phyloP scores from a whole-genome alignment of 2,113 vertebrate genomes.

The Sylvilagus bachmani region DNA sequence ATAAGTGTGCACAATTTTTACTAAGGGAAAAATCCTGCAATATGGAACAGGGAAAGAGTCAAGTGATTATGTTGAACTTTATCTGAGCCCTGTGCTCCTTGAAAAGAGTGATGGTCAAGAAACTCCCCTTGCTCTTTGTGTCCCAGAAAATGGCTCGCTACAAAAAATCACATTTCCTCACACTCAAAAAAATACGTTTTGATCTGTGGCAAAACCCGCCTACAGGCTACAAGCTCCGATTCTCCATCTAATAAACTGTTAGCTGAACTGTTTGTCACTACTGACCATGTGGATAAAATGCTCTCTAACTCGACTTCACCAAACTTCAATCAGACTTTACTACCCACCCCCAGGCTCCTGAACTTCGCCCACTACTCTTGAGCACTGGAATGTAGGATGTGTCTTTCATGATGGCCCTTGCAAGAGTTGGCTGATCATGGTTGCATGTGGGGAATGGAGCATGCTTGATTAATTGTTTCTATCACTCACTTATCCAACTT shows the following conservation, averaged over 20 bases:
- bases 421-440: neutral
- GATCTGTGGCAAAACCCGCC: neutral
- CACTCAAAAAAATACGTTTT: neutral
- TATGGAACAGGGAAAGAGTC: neutral
- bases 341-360: neutral
- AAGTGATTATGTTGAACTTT: neutral
- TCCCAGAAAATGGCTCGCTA: neutral
- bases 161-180: neutral
- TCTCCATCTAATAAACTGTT: neutral
- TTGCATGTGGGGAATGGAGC: too few species aligned
- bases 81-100: neutral
- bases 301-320: neutral
- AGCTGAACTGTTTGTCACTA: neutral
- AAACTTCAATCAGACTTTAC: neutral
- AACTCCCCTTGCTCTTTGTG: neutral
- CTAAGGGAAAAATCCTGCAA: neutral
- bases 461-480: neutral
- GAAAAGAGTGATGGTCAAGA: neutral
- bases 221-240: neutral
- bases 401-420: neutral
- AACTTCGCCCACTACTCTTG: neutral
- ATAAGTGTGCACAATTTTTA: neutral
- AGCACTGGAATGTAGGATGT: neutral
- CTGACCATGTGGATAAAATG: neutral
- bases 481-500: neutral